phyloP scores from a whole-genome alignment of 2,797 vertebrate genomes.

The Crax fasciolata region DNA sequence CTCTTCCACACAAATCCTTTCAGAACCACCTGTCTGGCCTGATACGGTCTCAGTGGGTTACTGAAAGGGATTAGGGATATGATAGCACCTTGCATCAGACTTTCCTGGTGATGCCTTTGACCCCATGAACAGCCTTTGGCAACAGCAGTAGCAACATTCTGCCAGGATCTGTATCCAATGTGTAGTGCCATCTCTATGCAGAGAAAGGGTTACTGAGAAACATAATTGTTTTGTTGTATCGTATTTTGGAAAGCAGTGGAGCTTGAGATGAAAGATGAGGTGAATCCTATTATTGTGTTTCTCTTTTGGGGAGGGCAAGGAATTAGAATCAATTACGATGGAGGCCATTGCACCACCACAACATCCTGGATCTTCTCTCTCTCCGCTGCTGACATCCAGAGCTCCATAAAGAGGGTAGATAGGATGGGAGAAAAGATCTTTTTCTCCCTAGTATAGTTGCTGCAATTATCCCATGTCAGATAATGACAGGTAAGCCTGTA shows the following conservation, averaged over 20 bases:
- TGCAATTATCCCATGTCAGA: background rate
- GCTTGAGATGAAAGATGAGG: conserved; percentile 37
- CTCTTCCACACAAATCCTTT: background rate
- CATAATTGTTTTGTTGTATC: conserved; percentile 10
- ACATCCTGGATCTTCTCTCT: conserved; percentile 10
- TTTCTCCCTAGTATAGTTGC: background rate
- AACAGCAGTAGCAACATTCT: background rate
- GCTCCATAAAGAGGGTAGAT: background rate
- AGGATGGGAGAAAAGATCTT: background rate
- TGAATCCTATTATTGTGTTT: conserved; percentile 60
- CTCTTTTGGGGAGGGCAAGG: conserved; percentile 36
- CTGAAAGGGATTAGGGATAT: background rate
- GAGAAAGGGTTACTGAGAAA: conserved; percentile 54
- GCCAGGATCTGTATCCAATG: background rate
- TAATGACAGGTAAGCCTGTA: background rate
- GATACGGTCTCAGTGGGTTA: background rate
- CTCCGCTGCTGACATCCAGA: conserved; percentile 34
- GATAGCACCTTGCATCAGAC: background rate
- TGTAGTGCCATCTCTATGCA: background rate
- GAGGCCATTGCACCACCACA: conserved; percentile 33
- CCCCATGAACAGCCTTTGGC: background rate
- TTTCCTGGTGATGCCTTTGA: background rate
- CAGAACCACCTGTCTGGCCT: background rate
- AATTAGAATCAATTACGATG: conserved; percentile 1
- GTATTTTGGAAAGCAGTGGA: conserved; percentile 46